These are phyloP conservation scores for Neoarius graeffei DNA, from an alignment of 2,113 vertebrate genomes.

Conservation along the genomic window DNA sequence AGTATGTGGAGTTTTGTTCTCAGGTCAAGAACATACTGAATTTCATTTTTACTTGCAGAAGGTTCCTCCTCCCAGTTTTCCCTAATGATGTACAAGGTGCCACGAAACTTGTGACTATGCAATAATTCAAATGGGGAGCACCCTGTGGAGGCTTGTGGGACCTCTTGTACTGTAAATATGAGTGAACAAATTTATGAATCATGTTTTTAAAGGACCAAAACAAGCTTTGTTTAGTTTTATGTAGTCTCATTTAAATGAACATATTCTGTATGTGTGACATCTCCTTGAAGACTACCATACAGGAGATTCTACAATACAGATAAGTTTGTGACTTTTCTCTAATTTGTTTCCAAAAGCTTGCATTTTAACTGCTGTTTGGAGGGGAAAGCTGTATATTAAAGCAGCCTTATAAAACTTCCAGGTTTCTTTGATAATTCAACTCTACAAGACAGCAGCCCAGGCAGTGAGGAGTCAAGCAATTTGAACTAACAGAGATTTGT, in stretches of 20 bases:
- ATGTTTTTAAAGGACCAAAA: neutral
- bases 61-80: too few species aligned
- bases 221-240: neutral
- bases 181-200: too few species aligned
- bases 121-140: too few species aligned
- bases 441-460: neutral
- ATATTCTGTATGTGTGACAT: neutral
- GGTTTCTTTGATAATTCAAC: constrained; percentile 1
- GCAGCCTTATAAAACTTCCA: constrained; percentile 2
- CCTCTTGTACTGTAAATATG: too few species aligned
- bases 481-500: constrained; percentile 5
- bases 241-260: neutral
- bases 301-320: neutral
- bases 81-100: too few species aligned
- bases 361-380: neutral
- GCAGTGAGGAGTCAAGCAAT: neutral
- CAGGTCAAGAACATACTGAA: too few species aligned
- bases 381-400: neutral
- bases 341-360: neutral
- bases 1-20: too few species aligned
- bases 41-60: too few species aligned
- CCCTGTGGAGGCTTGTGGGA: too few species aligned
- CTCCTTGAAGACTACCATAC: neutral
- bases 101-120: too few species aligned
- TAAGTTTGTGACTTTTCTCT: too few species aligned